These are phyloP conservation scores for Diplolepis rosae DNA, from an alignment of 2,888 invertebrate species.

Conservation along the genomic window DNA sequence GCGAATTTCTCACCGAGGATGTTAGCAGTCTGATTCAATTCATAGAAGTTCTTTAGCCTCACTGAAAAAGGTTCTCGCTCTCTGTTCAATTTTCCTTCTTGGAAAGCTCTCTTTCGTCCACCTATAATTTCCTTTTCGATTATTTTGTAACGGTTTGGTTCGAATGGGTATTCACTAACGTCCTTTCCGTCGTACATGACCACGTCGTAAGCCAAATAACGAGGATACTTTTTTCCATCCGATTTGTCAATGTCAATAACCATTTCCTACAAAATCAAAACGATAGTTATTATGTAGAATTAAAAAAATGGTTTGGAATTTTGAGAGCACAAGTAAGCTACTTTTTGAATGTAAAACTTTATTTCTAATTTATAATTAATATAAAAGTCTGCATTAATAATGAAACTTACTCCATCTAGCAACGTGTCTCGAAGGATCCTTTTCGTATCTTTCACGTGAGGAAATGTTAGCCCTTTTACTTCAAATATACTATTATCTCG, in stretches of 20 bases:
- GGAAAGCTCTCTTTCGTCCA: slow-evolving; percentile 83
- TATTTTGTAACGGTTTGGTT: slow-evolving; percentile 82
- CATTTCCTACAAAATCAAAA: slow-evolving; percentile 86
- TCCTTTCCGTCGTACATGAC: slow-evolving; percentile 87
- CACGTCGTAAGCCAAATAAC: slow-evolving; percentile 96
- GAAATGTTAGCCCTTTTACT: slow-evolving; percentile 87
- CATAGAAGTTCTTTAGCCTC: slow-evolving; percentile 94
- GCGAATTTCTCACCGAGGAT: slow-evolving; percentile 90
- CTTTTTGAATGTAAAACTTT: too few relatives aligned
- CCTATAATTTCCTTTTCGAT: slow-evolving; percentile 85
- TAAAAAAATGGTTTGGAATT: background rate
- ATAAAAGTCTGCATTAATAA: too few relatives aligned
- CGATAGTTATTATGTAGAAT: background rate
- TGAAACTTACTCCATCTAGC: slow-evolving; percentile 89
- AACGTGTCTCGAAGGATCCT: slow-evolving; percentile 87
- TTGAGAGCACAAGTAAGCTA: too few relatives aligned
- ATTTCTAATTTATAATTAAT: too few relatives aligned
- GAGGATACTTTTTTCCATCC: slow-evolving; percentile 83
- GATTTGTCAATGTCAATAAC: slow-evolving; percentile 87
- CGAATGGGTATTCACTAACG: slow-evolving; percentile 86
- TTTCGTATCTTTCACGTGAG: slow-evolving; percentile 82
- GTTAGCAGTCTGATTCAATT: slow-evolving; percentile 81
- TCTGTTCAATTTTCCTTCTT: slow-evolving; percentile 83
- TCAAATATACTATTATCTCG: slow-evolving; percentile 94
- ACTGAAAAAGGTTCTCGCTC: slow-evolving; percentile 92